These are phyloP conservation scores for Cryptus viduatorius DNA, from an alignment of 2,888 invertebrate species.

Conservation along the genomic window DNA sequence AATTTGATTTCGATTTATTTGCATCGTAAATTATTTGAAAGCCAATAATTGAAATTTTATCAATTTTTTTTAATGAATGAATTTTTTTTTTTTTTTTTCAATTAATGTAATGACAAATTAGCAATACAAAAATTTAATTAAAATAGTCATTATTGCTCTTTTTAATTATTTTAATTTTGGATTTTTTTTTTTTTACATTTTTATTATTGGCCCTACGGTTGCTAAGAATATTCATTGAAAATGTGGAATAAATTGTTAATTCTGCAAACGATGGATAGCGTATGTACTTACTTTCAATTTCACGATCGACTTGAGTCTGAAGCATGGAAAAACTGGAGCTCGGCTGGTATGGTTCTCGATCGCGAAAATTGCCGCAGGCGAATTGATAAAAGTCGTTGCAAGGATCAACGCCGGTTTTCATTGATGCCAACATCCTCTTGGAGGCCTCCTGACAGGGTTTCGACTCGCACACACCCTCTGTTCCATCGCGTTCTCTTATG, in stretches of 20 bases:
- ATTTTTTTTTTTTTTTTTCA: too few relatives aligned
- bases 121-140: too few relatives aligned
- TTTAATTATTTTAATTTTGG: too few relatives aligned
- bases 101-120: too few relatives aligned
- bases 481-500: slow-evolving; percentile 80
- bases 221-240: background rate
- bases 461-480: slow-evolving; percentile 81
- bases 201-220: too few relatives aligned
- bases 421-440: slow-evolving; percentile 81
- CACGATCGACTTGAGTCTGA: slow-evolving; percentile 83
- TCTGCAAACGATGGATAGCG: background rate
- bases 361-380: slow-evolving; percentile 84
- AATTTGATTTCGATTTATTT: too few relatives aligned
- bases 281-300: slow-evolving; percentile 83
- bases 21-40: too few relatives aligned
- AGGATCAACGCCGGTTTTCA: slow-evolving; percentile 83
- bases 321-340: slow-evolving; percentile 83
- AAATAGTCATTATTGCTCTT: too few relatives aligned
- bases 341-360: slow-evolving; percentile 78
- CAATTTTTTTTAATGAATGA: too few relatives aligned
- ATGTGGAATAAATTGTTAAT: background rate
- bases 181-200: too few relatives aligned
- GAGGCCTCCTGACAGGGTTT: slow-evolving; percentile 83
- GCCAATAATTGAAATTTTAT: too few relatives aligned
- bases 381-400: slow-evolving; percentile 85